Base-by-base conservation (phyloP, 2,797 vertebrate genomes). In the Micrastur ruficollis region DNA sequence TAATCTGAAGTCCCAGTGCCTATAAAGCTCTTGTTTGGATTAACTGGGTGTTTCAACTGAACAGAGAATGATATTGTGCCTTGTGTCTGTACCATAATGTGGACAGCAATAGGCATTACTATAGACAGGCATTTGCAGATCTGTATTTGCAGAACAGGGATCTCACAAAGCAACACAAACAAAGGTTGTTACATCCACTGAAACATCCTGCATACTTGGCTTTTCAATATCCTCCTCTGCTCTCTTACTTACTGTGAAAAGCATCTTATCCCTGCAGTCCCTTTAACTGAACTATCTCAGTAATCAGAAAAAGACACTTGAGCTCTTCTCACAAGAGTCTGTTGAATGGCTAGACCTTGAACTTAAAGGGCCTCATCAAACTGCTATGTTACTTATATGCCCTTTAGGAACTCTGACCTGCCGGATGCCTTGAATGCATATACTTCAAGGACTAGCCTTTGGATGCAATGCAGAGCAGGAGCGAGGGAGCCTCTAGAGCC, bases 371-470 rank as follows among this genome's bases (percentile, higher is more conserved):
- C 10, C 18, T 91, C 14, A 34, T 25, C 49, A 59, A 71, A 42
- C 9, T 27, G 11, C 14, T 49, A 0, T 15, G 34, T 53, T 49
- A 23, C 58, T 62, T 16, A 4, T 1, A 8, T 38, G n/a, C 4
- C 32, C 55, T 53, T 68, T 15, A 38, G 59, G 42, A 76, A 21
- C 47, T 55, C 34, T 93, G 67, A 8, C 50, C 26, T 14, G 8
- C 4, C 29, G n/a, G 46, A 2, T 49, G 22, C 49, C 34, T 32
- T 46, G 47, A 59, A 12, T 12, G 12, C 16, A 12, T 21, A 3
- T 5, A 7, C 15, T 49, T 46, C 17, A 47, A 58, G 26, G 42
- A 21, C 7, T 15, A 23, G 53, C 4, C 66, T 61, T n/a, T 20
- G 58, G 81, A 22, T 20, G 40, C 34, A 12, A 32, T 9, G 29